Conservation (phyloP, 2,113 vertebrate genomes). For the Aptenodytes patagonicus region DNA sequence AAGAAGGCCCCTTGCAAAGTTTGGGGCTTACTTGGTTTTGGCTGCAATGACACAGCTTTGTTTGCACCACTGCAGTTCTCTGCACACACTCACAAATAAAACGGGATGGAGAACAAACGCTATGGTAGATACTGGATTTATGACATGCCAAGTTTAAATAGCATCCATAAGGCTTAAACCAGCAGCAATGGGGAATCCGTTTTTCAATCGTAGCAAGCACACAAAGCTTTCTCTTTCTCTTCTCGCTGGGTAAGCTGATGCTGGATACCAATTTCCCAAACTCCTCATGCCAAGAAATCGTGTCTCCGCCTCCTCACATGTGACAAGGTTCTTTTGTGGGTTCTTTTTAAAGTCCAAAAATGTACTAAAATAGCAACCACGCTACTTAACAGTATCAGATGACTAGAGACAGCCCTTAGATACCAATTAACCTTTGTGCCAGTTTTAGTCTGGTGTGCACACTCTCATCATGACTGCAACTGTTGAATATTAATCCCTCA, state of each 20-base stretch:
- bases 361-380: slow-evolving; percentile 42
- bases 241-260: background rate
- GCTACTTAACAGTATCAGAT: slow-evolving; percentile 29
- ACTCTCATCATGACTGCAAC: slow-evolving; percentile 41
- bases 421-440: slow-evolving; percentile 71
- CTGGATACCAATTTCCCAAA: background rate
- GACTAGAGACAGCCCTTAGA: slow-evolving; percentile 47
- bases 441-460: slow-evolving; percentile 31
- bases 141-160: slow-evolving; percentile 72
- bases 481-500: slow-evolving; percentile 71
- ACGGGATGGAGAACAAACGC: slow-evolving; percentile 16
- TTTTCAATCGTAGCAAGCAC: slow-evolving; percentile 43
- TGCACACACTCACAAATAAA: slow-evolving; percentile 38
- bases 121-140: slow-evolving; percentile 65
- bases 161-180: slow-evolving; percentile 61
- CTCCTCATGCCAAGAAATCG: background rate
- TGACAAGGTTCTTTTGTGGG: background rate
- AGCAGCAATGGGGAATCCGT: slow-evolving; percentile 43
- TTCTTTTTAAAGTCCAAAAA: background rate
- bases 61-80: background rate
- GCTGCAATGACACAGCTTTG: background rate
- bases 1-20: background rate
- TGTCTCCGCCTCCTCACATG: background rate
- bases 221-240: background rate
- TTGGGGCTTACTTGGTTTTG: background rate